Conservation (phyloP, 2,113 vertebrate species). For the Passer domesticus region DNA sequence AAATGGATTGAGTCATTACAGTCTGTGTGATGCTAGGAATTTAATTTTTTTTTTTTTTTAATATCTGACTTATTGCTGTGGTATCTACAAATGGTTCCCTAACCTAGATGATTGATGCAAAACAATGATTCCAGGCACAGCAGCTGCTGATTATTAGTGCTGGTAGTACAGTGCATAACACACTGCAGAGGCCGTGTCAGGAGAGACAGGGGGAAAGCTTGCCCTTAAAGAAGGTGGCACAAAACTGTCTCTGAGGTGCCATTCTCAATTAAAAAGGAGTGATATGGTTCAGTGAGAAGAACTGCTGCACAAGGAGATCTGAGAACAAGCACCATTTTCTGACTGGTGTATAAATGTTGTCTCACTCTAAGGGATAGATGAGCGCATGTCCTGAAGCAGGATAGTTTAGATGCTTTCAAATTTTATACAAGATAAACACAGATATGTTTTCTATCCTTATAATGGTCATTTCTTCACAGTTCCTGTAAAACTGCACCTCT, state of each 20-base stretch:
- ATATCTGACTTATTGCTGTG: background rate
- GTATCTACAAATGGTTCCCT: background rate
- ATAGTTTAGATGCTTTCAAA: background rate
- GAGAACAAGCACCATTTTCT: background rate
- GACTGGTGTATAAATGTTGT: rapidly evolving
- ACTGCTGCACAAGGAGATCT: background rate
- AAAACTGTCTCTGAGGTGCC: background rate
- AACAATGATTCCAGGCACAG: background rate
- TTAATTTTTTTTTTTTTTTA: background rate
- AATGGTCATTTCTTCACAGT: background rate
- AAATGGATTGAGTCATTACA: background rate
- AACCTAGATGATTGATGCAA: background rate
- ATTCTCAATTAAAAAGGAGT: background rate
- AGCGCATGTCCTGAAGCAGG: background rate
- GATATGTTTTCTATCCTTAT: background rate
- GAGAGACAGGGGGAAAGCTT: background rate
- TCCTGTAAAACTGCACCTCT: background rate
- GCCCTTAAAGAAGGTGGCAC: background rate
- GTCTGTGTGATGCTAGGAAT: background rate
- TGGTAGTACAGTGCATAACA: background rate
- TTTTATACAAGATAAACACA: background rate
- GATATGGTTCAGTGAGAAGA: background rate
- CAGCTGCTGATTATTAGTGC: background rate
- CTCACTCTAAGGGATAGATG: background rate
- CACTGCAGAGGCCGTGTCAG: rapidly evolving